Evolutionary conservation across 2,113 vertebrate species (phyloP), one percentile per base, ranked within the genome.

Genomic region (Hippocampus mohnikei): DNA sequence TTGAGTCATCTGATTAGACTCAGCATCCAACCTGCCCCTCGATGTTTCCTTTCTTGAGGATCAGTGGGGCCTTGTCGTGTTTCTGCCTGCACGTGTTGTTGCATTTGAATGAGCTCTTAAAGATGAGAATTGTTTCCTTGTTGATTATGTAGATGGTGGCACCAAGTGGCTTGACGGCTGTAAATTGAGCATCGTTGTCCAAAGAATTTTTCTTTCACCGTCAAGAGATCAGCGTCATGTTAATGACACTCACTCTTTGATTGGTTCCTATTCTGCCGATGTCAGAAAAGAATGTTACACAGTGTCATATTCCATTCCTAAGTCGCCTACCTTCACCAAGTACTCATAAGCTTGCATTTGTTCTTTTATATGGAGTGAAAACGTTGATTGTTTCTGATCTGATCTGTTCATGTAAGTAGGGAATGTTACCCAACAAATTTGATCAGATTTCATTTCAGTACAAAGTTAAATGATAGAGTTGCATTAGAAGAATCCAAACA

Each of bases 1-100:
- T 78, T 73, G n/a, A 72, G 13, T 37, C 73, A 88, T 75, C 73
- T 61, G 63, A 41, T 86, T 85, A 72, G 29, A n/a, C 41, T 48
- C 46, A 65, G n/a, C 71, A 64, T 5, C 6, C 50, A 44, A 73
- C 70, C 40, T 62, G 41, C 66, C 40, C 44, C 69, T 52, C 21
- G 37, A 71, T 75, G 58, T 27, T 27, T 78, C 25, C 64, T 70
- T 66, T 20, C 0, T 11, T 5, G 20, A 58, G 58, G 64, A 67
- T 59, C 16, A 61, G 65, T 69, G 50, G 8, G 61, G 37, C 37
- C 11, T 9, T 63, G 61, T 61, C 2, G 42, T 44, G 42, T 44
- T 13, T 8, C 40, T 33, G 44, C 60, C 66, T 68, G 68, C 60
- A 20, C 52, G 37, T 65, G 42, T 16, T 61, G 29, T 50, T 78